Conservation (phyloP, 2,113 vertebrate species). For the Rhabdomys dilectus region DNA sequence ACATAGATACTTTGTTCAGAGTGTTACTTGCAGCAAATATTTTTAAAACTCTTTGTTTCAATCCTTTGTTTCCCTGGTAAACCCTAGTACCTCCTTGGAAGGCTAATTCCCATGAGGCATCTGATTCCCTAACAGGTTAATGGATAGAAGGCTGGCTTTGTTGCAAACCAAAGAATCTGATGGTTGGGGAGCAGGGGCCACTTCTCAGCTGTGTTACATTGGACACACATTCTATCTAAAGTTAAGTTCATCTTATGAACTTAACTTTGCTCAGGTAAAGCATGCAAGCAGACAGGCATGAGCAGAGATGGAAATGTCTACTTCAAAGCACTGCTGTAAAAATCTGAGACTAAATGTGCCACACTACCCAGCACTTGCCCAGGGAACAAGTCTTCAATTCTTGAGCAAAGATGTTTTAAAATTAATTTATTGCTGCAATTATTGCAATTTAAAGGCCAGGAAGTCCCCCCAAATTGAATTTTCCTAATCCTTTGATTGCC, state of each 20-base stretch:
- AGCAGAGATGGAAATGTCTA: background rate
- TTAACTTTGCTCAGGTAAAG: background rate
- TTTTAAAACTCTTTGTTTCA: constrained; percentile 45
- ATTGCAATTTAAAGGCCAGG: background rate
- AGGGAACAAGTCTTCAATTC: background rate
- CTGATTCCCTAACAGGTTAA: background rate
- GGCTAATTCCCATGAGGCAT: background rate
- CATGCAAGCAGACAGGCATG: background rate
- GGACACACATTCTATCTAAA: background rate
- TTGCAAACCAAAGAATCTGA: accelerated
- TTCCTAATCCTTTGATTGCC: background rate
- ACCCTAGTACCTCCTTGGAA: background rate
- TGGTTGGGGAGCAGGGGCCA: background rate
- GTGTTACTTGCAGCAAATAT: background rate
- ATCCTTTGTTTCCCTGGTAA: constrained; percentile 28
- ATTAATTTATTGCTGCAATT: background rate
- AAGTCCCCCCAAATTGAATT: background rate
- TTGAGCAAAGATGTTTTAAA: background rate
- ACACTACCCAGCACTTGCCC: background rate
- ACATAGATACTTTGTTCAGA: background rate
- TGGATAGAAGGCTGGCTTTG: background rate
- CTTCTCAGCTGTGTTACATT: background rate
- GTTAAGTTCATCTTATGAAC: background rate
- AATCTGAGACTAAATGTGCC: background rate
- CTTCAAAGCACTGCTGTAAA: background rate